Evolutionary conservation across 2,888 invertebrate genomes (phyloP), one percentile per base, ranked within the genome.

Genomic region (Pristionchus maxplancki): DNA sequence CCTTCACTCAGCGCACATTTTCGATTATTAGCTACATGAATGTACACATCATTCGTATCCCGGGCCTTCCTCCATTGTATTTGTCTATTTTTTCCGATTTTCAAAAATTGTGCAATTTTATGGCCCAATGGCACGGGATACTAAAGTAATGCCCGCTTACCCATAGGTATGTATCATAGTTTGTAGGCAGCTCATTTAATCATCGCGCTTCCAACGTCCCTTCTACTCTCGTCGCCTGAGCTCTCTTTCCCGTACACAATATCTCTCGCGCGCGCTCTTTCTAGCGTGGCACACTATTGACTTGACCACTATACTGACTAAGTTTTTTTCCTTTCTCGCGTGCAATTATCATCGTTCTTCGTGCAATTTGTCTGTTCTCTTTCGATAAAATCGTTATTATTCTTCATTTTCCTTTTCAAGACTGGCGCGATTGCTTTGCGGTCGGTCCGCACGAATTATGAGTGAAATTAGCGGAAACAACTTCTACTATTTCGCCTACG

Each of bases 401-500:
- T 71, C 71, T 24, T 37, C 20, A 9, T 11, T 44, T 71, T 20
- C 24, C 71, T 37, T 78, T 78, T 48, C 44, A 44, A 78, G 28
- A 28, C 78, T 78, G 78, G 28, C 78, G 44, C n/a, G 78, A 28
- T n/a, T 74, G 74, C 40, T 37, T 15, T 20, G 78, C n/a, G 78
- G 28, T 9, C 78, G 78, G 44, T 83, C 53, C 1, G 34, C 44
- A 53, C 5, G 31, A 34, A 31, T 53, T 28, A 87, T 87, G 87
- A n/a, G 67, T 24, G 87, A 87, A 40, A 48, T 74, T 31, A 11
- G 34, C 74, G 74, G 74, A 1, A 74, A 87, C 28, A 28, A 58
- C 62, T 88, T 88, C 40, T 24, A 88, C 81, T 88, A 88, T 78
- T 88, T 88, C 48, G 88, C 78, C 9, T 88, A 88, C 40, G 88